Percentiles rank a stretch among this genome's conserved stretches.
Conservation (phyloP, 2,113 vertebrate genomes). For the Oreochromis aureus region DNA sequence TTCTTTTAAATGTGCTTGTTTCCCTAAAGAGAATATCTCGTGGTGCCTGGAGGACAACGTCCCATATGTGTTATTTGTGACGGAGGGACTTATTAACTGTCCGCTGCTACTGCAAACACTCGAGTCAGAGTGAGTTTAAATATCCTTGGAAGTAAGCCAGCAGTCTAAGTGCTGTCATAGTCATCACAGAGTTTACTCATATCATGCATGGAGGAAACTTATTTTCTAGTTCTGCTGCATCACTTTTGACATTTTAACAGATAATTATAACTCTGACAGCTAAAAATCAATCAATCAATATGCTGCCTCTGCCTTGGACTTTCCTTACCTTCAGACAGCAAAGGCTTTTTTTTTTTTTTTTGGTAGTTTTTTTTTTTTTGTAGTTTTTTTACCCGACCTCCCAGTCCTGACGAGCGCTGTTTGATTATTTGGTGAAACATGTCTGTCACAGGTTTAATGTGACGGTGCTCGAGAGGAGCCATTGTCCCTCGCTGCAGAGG, state of each 20-base stretch:
- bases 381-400: not conserved
- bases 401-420: not conserved
- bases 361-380: accelerated
- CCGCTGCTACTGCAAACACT: conserved; percentile 80
- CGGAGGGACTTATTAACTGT: conserved; percentile 79
- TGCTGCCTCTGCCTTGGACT: not conserved
- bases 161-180: not conserved
- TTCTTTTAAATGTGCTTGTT: not conserved
- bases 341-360: not conserved
- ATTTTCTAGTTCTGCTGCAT: not conserved
- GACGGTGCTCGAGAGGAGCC: conserved; percentile 81
- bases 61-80: conserved; percentile 82
- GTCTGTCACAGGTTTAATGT: conserved; percentile 76
- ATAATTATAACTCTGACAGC: not conserved
- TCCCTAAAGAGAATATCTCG: not conserved
- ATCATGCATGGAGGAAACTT: not conserved
- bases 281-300: not conserved
- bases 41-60: conserved; percentile 74
- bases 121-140: conserved; percentile 80
- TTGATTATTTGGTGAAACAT: not conserved
- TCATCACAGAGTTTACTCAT: not conserved
- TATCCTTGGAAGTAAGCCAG: not conserved
- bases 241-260: not conserved
- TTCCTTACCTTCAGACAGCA: not conserved
- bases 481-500: conserved; percentile 69